These are phyloP conservation scores for Alfaro cultratus DNA, from an alignment of 2,797 vertebrate species.

Conservation along the genomic window DNA sequence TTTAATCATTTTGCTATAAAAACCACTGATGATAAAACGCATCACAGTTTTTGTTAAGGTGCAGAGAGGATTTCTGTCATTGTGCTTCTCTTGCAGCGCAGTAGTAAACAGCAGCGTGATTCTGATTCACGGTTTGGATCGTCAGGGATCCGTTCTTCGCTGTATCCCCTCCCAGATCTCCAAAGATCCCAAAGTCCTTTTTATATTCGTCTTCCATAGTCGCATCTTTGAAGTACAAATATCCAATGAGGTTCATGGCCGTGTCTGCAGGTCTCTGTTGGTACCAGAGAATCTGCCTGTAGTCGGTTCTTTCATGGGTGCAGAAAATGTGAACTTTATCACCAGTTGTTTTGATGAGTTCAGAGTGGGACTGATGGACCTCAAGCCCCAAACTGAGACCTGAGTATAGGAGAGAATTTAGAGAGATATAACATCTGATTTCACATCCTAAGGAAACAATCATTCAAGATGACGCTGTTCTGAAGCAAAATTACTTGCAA, in stretches of 20 bases:
- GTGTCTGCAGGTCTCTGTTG: slow-evolving; percentile 24
- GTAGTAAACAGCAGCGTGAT: slow-evolving; percentile 38
- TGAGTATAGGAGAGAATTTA: background rate
- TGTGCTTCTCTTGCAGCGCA: slow-evolving; percentile 48
- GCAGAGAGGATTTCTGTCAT: background rate
- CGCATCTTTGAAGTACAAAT: background rate
- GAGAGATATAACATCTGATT: background rate
- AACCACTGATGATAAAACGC: slow-evolving; percentile 12
- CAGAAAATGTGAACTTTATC: slow-evolving; percentile 34
- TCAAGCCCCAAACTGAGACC: slow-evolving; percentile 36
- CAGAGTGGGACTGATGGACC: slow-evolving; percentile 35
- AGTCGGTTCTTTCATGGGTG: slow-evolving; percentile 38
- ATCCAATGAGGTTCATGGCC: slow-evolving; percentile 30
- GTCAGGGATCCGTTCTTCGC: slow-evolving; percentile 37
- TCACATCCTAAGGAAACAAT: background rate
- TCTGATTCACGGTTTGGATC: rapidly evolving
- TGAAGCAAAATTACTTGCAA: background rate
- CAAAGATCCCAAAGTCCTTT: slow-evolving; percentile 1
- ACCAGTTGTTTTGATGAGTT: background rate
- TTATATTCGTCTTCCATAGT: background rate
- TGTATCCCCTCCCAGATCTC: slow-evolving; percentile 19
- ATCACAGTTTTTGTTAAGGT: slow-evolving; percentile 20
- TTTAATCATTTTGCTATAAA: background rate
- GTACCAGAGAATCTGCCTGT: slow-evolving; percentile 44
- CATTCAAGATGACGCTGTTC: background rate